These are phyloP conservation scores for Pseudomyrmex concolor DNA, from an alignment of 1,140 invertebrate genomes.

Conservation along the genomic window DNA sequence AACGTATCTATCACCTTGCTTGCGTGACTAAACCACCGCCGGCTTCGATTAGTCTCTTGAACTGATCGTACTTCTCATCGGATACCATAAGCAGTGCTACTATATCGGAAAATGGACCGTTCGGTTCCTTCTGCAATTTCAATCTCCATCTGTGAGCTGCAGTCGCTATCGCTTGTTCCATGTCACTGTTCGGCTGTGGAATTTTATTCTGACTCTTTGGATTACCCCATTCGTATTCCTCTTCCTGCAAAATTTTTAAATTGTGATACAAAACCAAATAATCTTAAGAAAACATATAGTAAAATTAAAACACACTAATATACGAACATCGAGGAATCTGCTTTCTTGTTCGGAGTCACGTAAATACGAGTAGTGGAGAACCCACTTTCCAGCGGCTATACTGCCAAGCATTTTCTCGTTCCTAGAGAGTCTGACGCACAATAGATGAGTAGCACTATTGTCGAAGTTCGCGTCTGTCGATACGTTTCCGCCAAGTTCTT, in stretches of 20 bases:
- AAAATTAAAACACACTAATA: background rate
- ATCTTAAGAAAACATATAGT: background rate
- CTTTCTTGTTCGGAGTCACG: conserved; percentile 87
- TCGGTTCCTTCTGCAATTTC: conserved; percentile 77
- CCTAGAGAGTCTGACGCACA: conserved; percentile 90
- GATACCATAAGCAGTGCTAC: conserved; percentile 89
- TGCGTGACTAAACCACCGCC: conserved; percentile 89
- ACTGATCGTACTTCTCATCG: conserved; percentile 87
- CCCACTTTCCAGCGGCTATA: conserved; percentile 94
- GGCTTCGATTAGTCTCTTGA: conserved; percentile 89
- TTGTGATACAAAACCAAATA: background rate
- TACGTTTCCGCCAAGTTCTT: conserved; percentile 89
- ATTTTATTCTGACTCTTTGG: conserved; percentile 85
- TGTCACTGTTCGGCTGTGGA: conserved; percentile 81
- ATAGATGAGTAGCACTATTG: conserved; percentile 90
- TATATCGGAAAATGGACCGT: conserved; percentile 89
- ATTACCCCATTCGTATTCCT: conserved; percentile 92
- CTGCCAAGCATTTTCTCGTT: conserved; percentile 95
- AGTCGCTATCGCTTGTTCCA: conserved; percentile 85
- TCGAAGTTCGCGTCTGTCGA: conserved; percentile 88
- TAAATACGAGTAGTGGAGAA: conserved; percentile 92
- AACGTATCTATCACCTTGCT: conserved; percentile 80
- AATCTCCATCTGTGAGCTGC: conserved; percentile 89
- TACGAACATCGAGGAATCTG: conserved; percentile 89
- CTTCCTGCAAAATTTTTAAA: conserved; percentile 86